Evolutionary conservation across 2,113 vertebrate species (phyloP).

Genomic region (Bucco capensis): DNA sequence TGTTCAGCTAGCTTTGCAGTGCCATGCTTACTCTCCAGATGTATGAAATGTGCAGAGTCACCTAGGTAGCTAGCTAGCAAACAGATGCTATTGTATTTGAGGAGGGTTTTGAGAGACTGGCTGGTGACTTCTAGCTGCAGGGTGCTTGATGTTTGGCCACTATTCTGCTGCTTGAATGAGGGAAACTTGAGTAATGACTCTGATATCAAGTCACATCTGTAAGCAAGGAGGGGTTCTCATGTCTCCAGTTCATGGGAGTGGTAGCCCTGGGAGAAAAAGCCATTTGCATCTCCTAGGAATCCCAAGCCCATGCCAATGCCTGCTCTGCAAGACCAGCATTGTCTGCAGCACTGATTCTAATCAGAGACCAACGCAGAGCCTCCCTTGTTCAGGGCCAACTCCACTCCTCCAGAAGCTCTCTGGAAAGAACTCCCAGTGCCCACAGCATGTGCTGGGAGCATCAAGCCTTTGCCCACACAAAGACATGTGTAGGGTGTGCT

Average conservation of each 20-base stretch:
- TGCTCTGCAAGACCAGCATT: constrained; percentile 12
- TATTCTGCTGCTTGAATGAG: constrained; percentile 13
- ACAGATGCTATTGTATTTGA: neutral
- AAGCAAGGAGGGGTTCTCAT: neutral
- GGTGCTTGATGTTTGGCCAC: neutral
- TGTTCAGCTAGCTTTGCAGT: neutral
- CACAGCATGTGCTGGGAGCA: neutral
- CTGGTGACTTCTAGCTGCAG: neutral
- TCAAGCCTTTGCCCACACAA: neutral
- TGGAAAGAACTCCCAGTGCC: neutral
- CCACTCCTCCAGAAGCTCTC: neutral
- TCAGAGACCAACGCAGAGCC: constrained; percentile 26
- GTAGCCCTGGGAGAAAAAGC: constrained; percentile 37
- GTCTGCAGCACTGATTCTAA: constrained; percentile 51
- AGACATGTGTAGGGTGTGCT: neutral
- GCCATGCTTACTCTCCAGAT: neutral
- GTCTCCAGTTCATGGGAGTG: constrained; percentile 8
- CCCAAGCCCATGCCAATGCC: neutral
- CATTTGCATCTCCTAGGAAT: constrained; percentile 33
- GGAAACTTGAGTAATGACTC: constrained; percentile 32
- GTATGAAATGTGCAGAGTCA: neutral
- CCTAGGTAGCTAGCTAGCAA: neutral
- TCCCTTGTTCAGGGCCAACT: neutral
- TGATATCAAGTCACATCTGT: constrained; percentile 26
- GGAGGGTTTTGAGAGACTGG: neutral